phyloP scores from a whole-genome alignment of 2,888 invertebrate genomes.

The Dasysyrphus albostriatus region DNA sequence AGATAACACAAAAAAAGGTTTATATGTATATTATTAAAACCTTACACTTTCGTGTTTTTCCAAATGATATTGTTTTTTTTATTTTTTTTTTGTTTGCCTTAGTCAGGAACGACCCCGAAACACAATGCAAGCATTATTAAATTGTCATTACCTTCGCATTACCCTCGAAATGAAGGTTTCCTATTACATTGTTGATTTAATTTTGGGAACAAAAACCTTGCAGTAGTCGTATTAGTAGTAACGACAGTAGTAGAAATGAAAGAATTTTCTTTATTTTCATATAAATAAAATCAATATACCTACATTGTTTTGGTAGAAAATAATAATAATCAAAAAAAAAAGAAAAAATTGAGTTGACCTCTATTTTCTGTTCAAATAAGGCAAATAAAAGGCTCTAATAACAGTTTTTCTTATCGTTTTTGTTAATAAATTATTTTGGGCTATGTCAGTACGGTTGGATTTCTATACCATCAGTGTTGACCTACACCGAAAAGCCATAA shows the following conservation, averaged over 20 bases:
- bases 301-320: background rate
- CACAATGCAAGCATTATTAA: constrained; percentile 3
- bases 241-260: background rate
- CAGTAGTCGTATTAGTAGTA: background rate
- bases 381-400: background rate
- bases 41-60: background rate
- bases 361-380: background rate
- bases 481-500: background rate
- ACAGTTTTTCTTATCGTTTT: constrained; percentile 1
- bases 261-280: background rate
- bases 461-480: background rate
- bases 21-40: background rate
- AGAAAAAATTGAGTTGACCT: background rate
- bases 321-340: background rate
- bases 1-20: too few species aligned
- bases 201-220: background rate
- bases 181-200: constrained; percentile 6
- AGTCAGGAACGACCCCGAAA: background rate
- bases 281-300: background rate
- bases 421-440: background rate
- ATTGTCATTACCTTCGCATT: constrained; percentile 31
- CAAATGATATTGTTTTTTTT: background rate
- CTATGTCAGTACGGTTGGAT: background rate
- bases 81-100: background rate
- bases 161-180: constrained; percentile 18